These are phyloP conservation scores for Sebastes diploproa DNA, from an alignment of 2,797 vertebrate species.

Conservation along the genomic window DNA sequence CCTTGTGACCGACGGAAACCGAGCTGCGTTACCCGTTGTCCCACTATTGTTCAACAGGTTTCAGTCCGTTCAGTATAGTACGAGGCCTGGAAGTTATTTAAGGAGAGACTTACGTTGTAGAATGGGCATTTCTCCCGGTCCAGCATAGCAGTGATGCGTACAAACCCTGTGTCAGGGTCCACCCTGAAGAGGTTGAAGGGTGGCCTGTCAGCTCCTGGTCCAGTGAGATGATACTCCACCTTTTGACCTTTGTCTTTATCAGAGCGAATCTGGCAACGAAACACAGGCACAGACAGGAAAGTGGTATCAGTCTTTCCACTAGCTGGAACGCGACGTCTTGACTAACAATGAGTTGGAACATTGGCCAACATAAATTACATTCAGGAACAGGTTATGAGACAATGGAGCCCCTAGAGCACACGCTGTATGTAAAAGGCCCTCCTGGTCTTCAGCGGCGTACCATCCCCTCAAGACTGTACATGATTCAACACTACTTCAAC, in stretches of 20 bases:
- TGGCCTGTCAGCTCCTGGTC: constrained; percentile 84
- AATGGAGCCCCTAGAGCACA: too few species aligned
- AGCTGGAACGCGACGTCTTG: too few species aligned
- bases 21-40: neutral
- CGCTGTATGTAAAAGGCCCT: too few species aligned
- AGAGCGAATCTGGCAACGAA: constrained; percentile 87
- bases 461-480: too few species aligned
- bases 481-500: too few species aligned
- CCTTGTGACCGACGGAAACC: neutral
- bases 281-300: neutral
- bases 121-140: constrained; percentile 86
- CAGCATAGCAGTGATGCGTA: constrained; percentile 83
- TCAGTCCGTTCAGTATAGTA: neutral
- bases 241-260: constrained; percentile 76
- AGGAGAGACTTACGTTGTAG: constrained; percentile 75
- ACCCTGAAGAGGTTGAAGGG: constrained; percentile 88
- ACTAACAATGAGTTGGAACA: too few species aligned
- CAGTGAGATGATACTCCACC: constrained; percentile 86
- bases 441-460: too few species aligned
- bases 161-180: constrained; percentile 82
- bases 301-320: too few species aligned
- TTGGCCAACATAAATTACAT: too few species aligned
- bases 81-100: neutral
- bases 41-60: neutral
- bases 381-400: too few species aligned